Evolutionary conservation across 2,113 vertebrate species (phyloP).

Genomic region (Peromyscus californicus): DNA sequence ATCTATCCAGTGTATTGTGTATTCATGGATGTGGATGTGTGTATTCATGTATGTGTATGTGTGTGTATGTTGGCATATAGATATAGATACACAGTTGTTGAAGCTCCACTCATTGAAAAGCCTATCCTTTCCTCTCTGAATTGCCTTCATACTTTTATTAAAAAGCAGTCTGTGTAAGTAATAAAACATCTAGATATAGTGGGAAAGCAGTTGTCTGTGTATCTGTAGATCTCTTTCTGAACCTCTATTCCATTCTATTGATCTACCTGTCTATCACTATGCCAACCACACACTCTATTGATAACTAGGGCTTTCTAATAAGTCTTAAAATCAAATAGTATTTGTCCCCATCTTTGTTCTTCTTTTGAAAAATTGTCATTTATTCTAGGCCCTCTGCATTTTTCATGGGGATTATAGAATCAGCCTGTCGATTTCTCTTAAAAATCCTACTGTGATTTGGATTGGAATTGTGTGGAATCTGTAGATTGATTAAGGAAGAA

Average conservation of each 20-base stretch:
- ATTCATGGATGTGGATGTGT: background rate
- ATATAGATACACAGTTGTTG: background rate
- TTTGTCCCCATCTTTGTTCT: constrained; percentile 37
- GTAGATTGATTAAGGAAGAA: constrained; percentile 33
- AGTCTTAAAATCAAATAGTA: constrained; percentile 52
- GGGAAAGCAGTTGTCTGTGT: background rate
- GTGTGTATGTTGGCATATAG: background rate
- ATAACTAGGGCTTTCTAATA: constrained; percentile 27
- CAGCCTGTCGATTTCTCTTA: constrained; percentile 41
- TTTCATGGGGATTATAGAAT: constrained; percentile 58
- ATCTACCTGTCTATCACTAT: background rate
- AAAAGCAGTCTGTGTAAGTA: background rate
- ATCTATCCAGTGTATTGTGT: background rate
- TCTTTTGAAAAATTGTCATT: constrained; percentile 46
- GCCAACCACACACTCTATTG: constrained; percentile 47
- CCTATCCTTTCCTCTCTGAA: constrained; percentile 43
- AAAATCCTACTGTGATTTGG: constrained; percentile 37
- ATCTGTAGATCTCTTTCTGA: background rate
- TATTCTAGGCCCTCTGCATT: constrained; percentile 56
- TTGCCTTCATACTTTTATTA: constrained; percentile 34
- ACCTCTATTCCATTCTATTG: background rate
- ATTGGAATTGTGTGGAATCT: constrained; percentile 11
- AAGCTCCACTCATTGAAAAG: constrained; percentile 53
- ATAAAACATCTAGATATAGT: background rate
- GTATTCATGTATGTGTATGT: background rate